These are phyloP conservation scores for Eurytoma adleriae DNA, from an alignment of 2,888 invertebrate genomes.

Conservation along the genomic window DNA sequence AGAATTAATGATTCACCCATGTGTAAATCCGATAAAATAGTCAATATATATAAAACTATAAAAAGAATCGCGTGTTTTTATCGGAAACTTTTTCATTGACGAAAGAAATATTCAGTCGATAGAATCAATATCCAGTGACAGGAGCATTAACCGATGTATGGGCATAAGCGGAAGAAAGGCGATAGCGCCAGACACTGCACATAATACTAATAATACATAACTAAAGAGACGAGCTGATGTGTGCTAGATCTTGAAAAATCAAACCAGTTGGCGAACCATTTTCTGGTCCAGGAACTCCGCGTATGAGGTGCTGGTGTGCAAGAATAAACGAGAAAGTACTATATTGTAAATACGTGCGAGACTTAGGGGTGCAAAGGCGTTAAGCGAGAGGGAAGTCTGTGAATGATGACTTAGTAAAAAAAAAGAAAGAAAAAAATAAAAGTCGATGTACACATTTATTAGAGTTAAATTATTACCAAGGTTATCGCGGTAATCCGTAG, in stretches of 20 bases:
- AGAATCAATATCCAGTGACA: slow-evolving; percentile 36
- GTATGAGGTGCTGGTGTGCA: slow-evolving; percentile 35
- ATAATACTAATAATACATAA: slow-evolving; percentile 44
- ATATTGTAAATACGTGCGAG: slow-evolving; percentile 62
- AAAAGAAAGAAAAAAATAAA: slow-evolving; percentile 42
- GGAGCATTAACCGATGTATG: slow-evolving; percentile 28
- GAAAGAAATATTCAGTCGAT: slow-evolving; percentile 11
- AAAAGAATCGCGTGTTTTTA: slow-evolving; percentile 47
- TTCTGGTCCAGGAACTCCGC: slow-evolving; percentile 37
- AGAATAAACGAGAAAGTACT: slow-evolving; percentile 49
- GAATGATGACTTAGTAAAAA: slow-evolving; percentile 46
- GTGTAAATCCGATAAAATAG: slow-evolving; percentile 53
- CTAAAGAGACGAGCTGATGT: slow-evolving; percentile 32
- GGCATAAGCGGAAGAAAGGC: slow-evolving; percentile 33
- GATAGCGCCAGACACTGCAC: slow-evolving; percentile 52
- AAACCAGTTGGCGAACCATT: slow-evolving; percentile 44
- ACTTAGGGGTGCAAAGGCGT: slow-evolving; percentile 54
- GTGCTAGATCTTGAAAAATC: slow-evolving; percentile 53
- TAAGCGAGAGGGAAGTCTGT: background rate
- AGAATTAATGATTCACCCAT: slow-evolving; percentile 37
- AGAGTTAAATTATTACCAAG: slow-evolving; percentile 61
- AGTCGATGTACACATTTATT: slow-evolving; percentile 64
- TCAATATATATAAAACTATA: slow-evolving; percentile 55
- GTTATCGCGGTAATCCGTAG: slow-evolving; percentile 62
- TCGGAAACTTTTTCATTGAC: slow-evolving; percentile 39